A percentile compares a stretch with the other conserved stretches of the same genome.
Evolutionary conservation across 2,113 vertebrate species (phyloP).

Genomic region (Sorex araneus): DNA sequence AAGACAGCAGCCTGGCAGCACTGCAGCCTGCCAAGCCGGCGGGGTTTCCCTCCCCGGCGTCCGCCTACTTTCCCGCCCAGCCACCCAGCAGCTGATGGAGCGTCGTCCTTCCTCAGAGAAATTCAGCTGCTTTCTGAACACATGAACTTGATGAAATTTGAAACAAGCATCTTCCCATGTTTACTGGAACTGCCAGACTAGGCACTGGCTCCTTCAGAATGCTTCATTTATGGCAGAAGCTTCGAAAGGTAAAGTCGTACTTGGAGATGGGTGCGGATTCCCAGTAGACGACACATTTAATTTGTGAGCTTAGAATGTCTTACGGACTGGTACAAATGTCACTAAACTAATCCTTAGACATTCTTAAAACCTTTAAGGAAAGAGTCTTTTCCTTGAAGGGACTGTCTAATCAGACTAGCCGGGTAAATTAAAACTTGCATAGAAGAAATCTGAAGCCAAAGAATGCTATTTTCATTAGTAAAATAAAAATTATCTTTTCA

Average conservation of each 20-base stretch:
- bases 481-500: slow-evolving; percentile 30
- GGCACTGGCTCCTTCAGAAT: not conserved
- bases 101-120: not conserved
- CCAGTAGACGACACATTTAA: slow-evolving; percentile 41
- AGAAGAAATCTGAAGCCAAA: slow-evolving; percentile 54
- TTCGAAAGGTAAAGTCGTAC: not conserved
- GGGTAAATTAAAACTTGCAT: not conserved
- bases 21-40: slow-evolving; percentile 76
- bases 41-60: slow-evolving; percentile 82
- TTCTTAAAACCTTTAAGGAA: not conserved
- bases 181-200: not conserved
- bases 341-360: not conserved
- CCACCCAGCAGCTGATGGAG: slow-evolving; percentile 5
- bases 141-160: not conserved
- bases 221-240: not conserved
- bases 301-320: slow-evolving; percentile 25
- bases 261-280: slow-evolving; percentile 1
- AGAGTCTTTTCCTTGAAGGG: not conserved
- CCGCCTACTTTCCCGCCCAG: slow-evolving; percentile 94
- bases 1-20: slow-evolving; percentile 70
- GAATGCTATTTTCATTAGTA: slow-evolving; percentile 51
- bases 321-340: slow-evolving; percentile 1
- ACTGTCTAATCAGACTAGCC: slow-evolving; percentile 1
- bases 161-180: not conserved
- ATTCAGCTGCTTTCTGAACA: slow-evolving; percentile 52